phyloP scores from a whole-genome alignment of 2,113 vertebrate species.

The Polypterus bichir region DNA sequence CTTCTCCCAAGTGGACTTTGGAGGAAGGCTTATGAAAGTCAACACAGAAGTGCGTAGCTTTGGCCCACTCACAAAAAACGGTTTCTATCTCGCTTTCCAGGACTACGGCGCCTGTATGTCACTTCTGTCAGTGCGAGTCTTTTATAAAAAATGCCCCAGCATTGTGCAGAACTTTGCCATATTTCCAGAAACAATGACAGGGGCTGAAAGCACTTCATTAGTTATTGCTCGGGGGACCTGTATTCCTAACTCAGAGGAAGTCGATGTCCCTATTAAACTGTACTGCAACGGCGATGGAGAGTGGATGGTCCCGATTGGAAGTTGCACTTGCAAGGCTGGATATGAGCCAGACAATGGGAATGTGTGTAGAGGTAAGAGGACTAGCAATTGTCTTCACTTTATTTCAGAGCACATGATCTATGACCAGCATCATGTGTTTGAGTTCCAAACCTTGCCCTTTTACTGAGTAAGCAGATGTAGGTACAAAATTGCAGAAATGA shows the following conservation, averaged over 20 bases:
- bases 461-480: neutral
- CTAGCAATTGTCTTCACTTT: neutral
- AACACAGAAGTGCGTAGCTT: slow-evolving; percentile 96
- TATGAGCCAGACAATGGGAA: slow-evolving; percentile 88
- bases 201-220: slow-evolving; percentile 90
- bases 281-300: slow-evolving; percentile 96
- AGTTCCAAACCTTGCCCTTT: neutral
- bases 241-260: slow-evolving; percentile 89
- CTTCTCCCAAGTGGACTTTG: slow-evolving; percentile 97
- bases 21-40: slow-evolving; percentile 93
- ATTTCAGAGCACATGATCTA: neutral
- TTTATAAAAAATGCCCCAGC: slow-evolving; percentile 95
- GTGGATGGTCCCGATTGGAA: slow-evolving; percentile 97
- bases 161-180: slow-evolving; percentile 94
- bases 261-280: slow-evolving; percentile 92
- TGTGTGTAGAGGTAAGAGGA: slow-evolving; percentile 74
- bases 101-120: slow-evolving; percentile 98
- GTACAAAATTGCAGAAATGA: neutral
- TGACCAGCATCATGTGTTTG: neutral
- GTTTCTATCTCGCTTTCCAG: slow-evolving; percentile 96
- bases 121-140: slow-evolving; percentile 88
- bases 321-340: slow-evolving; percentile 91
- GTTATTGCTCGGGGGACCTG: slow-evolving; percentile 88
- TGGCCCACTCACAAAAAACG: slow-evolving; percentile 82
- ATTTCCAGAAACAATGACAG: slow-evolving; percentile 95